A percentile compares a stretch with the other conserved stretches of the same genome.
Conservation (phyloP, 2,797 vertebrate genomes). For the Aldrovandia affinis region DNA sequence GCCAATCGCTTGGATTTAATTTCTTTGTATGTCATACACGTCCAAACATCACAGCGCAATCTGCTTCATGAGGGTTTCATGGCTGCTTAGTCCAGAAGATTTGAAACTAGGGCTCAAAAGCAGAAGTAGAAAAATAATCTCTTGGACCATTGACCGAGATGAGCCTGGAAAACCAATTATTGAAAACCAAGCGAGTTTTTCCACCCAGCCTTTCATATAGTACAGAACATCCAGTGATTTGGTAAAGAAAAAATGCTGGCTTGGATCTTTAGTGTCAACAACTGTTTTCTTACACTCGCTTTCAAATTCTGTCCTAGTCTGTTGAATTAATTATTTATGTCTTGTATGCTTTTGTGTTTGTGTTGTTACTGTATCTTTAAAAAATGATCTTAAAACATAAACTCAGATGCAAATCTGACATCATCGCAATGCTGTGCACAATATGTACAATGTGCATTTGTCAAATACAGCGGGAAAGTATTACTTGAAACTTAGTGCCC, state of each 20-base stretch:
- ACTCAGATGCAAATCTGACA: not conserved
- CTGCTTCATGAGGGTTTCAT: conserved; percentile 42
- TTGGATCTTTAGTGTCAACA: conserved; percentile 19
- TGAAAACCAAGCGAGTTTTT: conserved; percentile 34
- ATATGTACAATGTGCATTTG: not conserved
- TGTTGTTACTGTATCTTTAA: not conserved
- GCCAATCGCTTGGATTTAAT: not conserved
- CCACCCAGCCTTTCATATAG: conserved; percentile 30
- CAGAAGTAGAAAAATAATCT: conserved; percentile 58
- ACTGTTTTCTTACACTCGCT: not conserved
- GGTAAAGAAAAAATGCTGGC: conserved; percentile 31
- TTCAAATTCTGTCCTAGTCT: not conserved
- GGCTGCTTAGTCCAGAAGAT: conserved; percentile 40
- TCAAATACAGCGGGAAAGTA: not conserved
- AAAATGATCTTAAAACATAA: not conserved
- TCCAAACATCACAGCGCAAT: not conserved
- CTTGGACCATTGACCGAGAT: conserved; percentile 50
- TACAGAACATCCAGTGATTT: conserved; percentile 49
- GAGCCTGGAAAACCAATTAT: conserved; percentile 65
- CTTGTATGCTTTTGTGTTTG: not conserved
- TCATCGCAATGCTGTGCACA: not conserved
- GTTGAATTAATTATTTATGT: not conserved
- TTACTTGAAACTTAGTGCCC: not conserved
- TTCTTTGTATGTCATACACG: not conserved
- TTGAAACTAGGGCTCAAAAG: conserved; percentile 42